A percentile compares a stretch with the other conserved stretches of the same genome.
Conservation (phyloP, 1,140 invertebrate species). For the Bilobella aurantiaca region DNA sequence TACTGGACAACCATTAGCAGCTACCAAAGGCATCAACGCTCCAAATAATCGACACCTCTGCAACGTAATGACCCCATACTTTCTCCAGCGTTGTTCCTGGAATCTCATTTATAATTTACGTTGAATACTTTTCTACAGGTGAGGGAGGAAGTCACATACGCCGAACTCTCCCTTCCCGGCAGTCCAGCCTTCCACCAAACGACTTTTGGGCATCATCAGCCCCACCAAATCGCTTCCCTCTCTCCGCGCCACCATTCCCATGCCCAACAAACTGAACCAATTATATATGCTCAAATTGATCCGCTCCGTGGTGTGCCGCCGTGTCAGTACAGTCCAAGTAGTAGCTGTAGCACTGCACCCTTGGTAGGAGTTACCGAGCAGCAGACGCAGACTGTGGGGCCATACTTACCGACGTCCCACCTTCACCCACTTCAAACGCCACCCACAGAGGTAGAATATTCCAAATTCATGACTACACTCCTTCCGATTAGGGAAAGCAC, state of each 20-base stretch:
- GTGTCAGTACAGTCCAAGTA: not conserved
- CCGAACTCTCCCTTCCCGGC: conserved; percentile 45
- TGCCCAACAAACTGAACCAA: conserved; percentile 40
- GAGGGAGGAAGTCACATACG: conserved; percentile 49
- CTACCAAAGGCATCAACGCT: conserved; percentile 5
- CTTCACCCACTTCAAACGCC: conserved; percentile 14
- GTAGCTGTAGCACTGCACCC: conserved; percentile 2
- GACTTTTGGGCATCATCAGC: conserved; percentile 38
- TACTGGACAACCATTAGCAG: not conserved
- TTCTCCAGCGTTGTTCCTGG: not conserved
- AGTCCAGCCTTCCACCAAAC: conserved; percentile 33
- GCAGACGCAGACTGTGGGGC: conserved; percentile 34
- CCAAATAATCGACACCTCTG: conserved; percentile 17
- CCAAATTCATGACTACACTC: conserved; percentile 21
- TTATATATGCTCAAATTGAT: conserved; percentile 53
- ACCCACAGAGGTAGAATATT: conserved; percentile 30
- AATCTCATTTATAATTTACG: not conserved
- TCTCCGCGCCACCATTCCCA: conserved; percentile 40
- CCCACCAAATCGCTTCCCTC: conserved; percentile 37
- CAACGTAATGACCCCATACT: not conserved
- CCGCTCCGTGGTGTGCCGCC: conserved; percentile 35
- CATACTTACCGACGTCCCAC: conserved; percentile 16
- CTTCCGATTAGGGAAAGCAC: conserved; percentile 35
- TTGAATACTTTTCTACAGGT: conserved; percentile 19
- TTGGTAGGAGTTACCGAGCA: conserved; percentile 32